These are phyloP conservation scores for Solea solea DNA, from an alignment of 2,113 vertebrate genomes.

Conservation along the genomic window DNA sequence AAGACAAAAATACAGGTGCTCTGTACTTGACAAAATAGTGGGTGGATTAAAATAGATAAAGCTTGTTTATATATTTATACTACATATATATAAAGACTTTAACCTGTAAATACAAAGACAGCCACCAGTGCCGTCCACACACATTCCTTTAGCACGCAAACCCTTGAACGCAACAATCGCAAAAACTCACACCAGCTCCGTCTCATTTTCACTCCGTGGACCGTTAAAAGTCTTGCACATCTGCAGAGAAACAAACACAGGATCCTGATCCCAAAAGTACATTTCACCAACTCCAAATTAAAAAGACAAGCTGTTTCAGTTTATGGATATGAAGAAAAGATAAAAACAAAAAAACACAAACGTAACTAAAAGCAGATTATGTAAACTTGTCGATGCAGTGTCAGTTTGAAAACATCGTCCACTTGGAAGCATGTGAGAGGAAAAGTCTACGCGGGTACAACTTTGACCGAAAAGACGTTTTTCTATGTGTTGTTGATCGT, in stretches of 20 bases:
- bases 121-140: slow-evolving; percentile 77
- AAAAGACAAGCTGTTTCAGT: slow-evolving; percentile 13
- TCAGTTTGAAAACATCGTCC: slow-evolving; percentile 5
- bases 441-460: background rate
- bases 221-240: slow-evolving; percentile 24
- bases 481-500: background rate
- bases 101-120: slow-evolving; percentile 65
- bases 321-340: slow-evolving; percentile 7
- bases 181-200: slow-evolving; percentile 57
- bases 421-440: background rate
- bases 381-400: background rate
- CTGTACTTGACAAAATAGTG: slow-evolving; percentile 67
- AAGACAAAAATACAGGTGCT: slow-evolving; percentile 62
- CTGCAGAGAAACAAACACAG: slow-evolving; percentile 34
- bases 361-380: background rate
- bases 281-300: background rate
- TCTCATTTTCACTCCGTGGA: slow-evolving; percentile 39
- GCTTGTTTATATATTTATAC: slow-evolving; percentile 56
- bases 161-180: slow-evolving; percentile 46
- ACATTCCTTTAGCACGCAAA: slow-evolving; percentile 66
- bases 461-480: background rate
- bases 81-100: slow-evolving; percentile 70
- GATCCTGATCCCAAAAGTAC: slow-evolving; percentile 29
- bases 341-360: background rate
- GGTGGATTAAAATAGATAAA: slow-evolving; percentile 73